Evolutionary conservation across 1,140 invertebrate species (phyloP), one percentile per base, ranked within the genome.

Genomic region (Trichogramma pretiosum): DNA sequence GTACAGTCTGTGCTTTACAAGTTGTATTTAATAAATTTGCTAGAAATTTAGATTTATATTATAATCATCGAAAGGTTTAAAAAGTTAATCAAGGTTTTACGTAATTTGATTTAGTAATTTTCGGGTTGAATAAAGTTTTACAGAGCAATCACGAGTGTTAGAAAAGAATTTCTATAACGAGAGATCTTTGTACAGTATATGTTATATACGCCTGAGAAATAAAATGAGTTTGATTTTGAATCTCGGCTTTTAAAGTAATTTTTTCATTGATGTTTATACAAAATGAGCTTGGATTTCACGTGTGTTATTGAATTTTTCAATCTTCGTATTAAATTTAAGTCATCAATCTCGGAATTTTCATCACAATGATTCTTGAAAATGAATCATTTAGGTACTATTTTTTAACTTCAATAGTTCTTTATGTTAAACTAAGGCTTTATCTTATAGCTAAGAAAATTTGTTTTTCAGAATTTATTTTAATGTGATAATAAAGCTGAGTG

Each of bases 101-200:
- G n/a, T n/a, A n/a, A n/a, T n/a, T n/a, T n/a, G n/a, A n/a, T n/a
- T n/a, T n/a, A n/a, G n/a, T n/a, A n/a, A n/a, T n/a, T n/a, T n/a
- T n/a, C n/a, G n/a, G n/a, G n/a, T n/a, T n/a, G n/a, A n/a, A n/a
- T n/a, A n/a, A n/a, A n/a, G n/a, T n/a, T n/a, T n/a, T n/a, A n/a
- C n/a, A n/a, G n/a, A n/a, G n/a, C n/a, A n/a, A n/a, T n/a, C n/a
- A n/a, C n/a, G n/a, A n/a, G n/a, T n/a, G n/a, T n/a, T n/a, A n/a
- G n/a, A n/a, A n/a, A n/a, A n/a, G n/a, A n/a, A n/a, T n/a, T n/a
- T n/a, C n/a, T n/a, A n/a, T n/a, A n/a, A n/a, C 52, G 48, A 56
- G 45, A 46, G 37, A 49, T 61, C 55, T 55, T 55, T 57, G 44
- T 58, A 45, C 53, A 57, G 57, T 52, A 52, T 45, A 56, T 56